phyloP scores from a whole-genome alignment of 2,797 vertebrate genomes.

The Sebastes minor region DNA sequence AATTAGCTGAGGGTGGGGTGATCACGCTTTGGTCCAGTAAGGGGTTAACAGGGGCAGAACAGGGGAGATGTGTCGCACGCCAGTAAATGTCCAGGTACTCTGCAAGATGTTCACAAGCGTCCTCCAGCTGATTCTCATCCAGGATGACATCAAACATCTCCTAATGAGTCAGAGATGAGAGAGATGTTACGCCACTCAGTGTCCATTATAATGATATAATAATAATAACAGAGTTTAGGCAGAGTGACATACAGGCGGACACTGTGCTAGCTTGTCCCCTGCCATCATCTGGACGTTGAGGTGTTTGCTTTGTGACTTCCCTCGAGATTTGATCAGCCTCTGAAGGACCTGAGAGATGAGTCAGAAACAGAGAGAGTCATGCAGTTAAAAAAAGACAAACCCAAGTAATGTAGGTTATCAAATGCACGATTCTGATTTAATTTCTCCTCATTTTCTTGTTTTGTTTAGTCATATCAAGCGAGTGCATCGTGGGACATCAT shows the following conservation, averaged over 20 bases:
- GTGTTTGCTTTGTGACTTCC: constrained; percentile 97
- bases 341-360: constrained; percentile 88
- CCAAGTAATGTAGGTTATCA: neutral
- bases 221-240: neutral
- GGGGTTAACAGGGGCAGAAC: constrained; percentile 82
- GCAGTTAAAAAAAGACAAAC: neutral
- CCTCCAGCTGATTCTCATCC: constrained; percentile 97
- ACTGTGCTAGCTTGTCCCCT: constrained; percentile 94
- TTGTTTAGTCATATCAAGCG: neutral
- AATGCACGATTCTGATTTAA: neutral
- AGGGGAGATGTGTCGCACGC: constrained; percentile 92
- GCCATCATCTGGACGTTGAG: constrained; percentile 99
- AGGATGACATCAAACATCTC: constrained; percentile 96
- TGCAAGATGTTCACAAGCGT: constrained; percentile 93
- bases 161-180: constrained; percentile 66
- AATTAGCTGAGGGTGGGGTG: constrained; percentile 89
- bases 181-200: rapidly evolving
- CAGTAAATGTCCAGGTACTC: constrained; percentile 97
- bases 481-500: neutral
- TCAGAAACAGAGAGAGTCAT: neutral
- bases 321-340: constrained; percentile 93
- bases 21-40: constrained; percentile 83
- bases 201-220: neutral
- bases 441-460: neutral
- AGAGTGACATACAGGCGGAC: constrained; percentile 86